phyloP scores from a whole-genome alignment of 2,113 vertebrate genomes.

The Xenopus laevis region DNA sequence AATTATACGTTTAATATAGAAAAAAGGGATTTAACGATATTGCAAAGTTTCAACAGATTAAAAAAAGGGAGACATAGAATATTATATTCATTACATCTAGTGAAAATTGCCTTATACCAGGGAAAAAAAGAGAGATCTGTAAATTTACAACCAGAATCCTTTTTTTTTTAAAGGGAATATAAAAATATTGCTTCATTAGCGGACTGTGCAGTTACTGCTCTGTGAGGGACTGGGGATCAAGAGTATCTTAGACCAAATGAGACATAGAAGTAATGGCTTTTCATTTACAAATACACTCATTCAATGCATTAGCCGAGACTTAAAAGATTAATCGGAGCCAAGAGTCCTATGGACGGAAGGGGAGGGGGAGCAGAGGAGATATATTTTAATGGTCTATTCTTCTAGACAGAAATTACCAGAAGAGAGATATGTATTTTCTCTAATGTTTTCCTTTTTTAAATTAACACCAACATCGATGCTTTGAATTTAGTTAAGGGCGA shows the following conservation, averaged over 20 bases:
- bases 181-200: constrained; percentile 45
- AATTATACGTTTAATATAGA: constrained; percentile 45
- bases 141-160: constrained; percentile 34
- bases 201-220: constrained; percentile 21
- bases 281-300: constrained; percentile 39
- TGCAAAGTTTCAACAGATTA: constrained; percentile 44
- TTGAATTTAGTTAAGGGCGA: too few relatives aligned
- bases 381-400: constrained; percentile 38
- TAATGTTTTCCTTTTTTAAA: constrained; percentile 33
- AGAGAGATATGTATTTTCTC: constrained; percentile 33
- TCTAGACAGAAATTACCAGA: constrained; percentile 24
- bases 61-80: constrained; percentile 31
- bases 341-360: constrained; percentile 13
- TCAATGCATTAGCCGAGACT: constrained; percentile 41
- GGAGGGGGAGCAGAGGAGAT: neutral
- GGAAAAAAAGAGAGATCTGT: constrained; percentile 10
- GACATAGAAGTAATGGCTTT: constrained; percentile 35
- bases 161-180: constrained; percentile 27
- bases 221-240: constrained; percentile 35
- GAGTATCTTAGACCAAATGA: constrained; percentile 31
- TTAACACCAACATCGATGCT: constrained; percentile 3
- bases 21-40: constrained; percentile 44
- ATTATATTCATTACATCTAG: constrained; percentile 42
- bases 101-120: constrained; percentile 35
- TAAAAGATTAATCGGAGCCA: constrained; percentile 40